Percentiles rank a stretch among this genome's conserved stretches.
Conservation (phyloP, 1,140 invertebrate genomes). For the Heterodera schachtii region DNA sequence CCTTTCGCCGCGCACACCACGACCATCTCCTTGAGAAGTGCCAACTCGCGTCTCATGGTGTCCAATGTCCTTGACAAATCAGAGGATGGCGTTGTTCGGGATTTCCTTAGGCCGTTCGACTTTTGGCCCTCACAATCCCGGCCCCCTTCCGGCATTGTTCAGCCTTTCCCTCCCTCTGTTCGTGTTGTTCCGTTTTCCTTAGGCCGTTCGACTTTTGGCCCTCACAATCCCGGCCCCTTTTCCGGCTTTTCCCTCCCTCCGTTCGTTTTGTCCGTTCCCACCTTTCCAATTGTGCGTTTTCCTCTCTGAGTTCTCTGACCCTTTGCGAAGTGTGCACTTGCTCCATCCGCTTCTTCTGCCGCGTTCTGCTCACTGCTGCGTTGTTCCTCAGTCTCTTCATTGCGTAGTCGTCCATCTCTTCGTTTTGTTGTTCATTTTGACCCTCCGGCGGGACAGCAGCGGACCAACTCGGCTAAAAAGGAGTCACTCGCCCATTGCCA, state of each 20-base stretch:
- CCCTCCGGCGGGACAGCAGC: background rate
- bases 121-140: too few species aligned
- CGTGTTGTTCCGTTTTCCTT: background rate
- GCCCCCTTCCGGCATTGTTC: too few species aligned
- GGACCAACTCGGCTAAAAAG: background rate
- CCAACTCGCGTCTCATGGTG: conserved; percentile 45
- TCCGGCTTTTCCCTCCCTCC: background rate
- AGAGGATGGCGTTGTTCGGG: background rate
- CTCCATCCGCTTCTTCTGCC: conserved; percentile 49
- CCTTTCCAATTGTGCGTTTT: conserved; percentile 42
- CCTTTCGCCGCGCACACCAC: conserved; percentile 47
- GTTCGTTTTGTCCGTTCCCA: background rate
- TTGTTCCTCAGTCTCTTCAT: conserved; percentile 47
- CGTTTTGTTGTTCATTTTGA: background rate
- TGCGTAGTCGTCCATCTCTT: conserved; percentile 38
- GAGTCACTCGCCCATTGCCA: too few species aligned
- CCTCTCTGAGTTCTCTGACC: conserved; percentile 42
- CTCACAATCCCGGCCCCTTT: too few species aligned
- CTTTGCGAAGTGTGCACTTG: conserved; percentile 40
- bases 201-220: too few species aligned
- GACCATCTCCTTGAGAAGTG: conserved; percentile 53
- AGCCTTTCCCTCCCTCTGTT: background rate
- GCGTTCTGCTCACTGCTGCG: conserved; percentile 47
- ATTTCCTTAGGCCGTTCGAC: too few species aligned
- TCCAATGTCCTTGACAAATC: conserved; percentile 43